These are phyloP conservation scores for Nesogale talazaci DNA, from an alignment of 2,113 vertebrate genomes.

Conservation along the genomic window DNA sequence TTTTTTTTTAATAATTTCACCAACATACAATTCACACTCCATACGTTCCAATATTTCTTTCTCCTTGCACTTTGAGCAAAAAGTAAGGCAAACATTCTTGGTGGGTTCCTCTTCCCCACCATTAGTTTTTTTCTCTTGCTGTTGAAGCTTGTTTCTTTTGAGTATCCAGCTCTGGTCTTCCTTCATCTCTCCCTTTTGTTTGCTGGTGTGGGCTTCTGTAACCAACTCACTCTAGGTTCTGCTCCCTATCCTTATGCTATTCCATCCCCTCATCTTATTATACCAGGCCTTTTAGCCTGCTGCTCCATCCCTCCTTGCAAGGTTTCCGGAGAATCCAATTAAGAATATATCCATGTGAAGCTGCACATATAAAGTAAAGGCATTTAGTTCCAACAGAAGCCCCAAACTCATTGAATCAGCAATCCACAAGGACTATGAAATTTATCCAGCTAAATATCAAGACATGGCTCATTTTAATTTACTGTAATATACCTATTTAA, in stretches of 20 bases:
- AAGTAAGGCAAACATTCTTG: background rate
- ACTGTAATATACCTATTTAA: background rate
- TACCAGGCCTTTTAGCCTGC: background rate
- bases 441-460: conserved; percentile 10
- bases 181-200: background rate
- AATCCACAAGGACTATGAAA: background rate
- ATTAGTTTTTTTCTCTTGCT: background rate
- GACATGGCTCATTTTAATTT: background rate
- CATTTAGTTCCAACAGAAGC: too few species aligned
- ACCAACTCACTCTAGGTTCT: too few species aligned
- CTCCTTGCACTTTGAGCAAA: background rate
- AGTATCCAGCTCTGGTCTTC: background rate
- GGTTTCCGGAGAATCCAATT: background rate
- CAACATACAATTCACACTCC: too few species aligned
- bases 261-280: background rate
- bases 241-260: background rate
- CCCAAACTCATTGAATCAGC: too few species aligned
- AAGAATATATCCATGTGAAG: background rate
- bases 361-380: background rate
- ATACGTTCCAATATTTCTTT: too few species aligned
- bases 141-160: background rate
- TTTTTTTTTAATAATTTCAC: too few species aligned
- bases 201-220: too few species aligned
- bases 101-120: background rate
- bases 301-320: background rate